Conservation (phyloP, 2,113 vertebrate genomes). For the Anthoscopus minutus region DNA sequence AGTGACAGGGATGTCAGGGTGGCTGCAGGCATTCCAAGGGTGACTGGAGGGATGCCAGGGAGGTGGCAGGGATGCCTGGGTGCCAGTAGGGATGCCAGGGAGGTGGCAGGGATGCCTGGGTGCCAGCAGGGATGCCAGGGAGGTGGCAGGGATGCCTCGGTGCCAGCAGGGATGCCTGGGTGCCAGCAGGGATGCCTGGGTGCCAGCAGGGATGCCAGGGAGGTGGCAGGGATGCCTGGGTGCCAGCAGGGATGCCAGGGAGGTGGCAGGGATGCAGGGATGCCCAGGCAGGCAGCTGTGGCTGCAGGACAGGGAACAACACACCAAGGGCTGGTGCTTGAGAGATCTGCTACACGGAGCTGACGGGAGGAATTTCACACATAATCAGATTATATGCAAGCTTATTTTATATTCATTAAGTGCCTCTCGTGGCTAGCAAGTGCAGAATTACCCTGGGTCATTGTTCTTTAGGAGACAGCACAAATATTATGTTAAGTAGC, state of each 20-base stretch:
- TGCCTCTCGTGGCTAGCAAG: conserved; percentile 27
- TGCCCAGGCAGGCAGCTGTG: background rate
- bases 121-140: background rate
- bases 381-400: conserved; percentile 56
- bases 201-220: background rate
- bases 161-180: no score
- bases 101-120: background rate
- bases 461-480: background rate
- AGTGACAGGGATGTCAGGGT: background rate
- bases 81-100: background rate
- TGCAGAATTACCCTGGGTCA: conserved; percentile 37
- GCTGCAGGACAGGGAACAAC: background rate
- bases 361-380: conserved; percentile 44
- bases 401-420: conserved; percentile 56
- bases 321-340: background rate
- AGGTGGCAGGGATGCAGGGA: background rate
- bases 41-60: background rate
- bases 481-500: conserved; percentile 16
- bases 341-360: background rate
- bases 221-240: background rate
- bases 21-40: no score
- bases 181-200: background rate
- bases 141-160: background rate
- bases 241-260: background rate
- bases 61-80: background rate